Base-by-base conservation (phyloP, 2,113 vertebrate species). In the Hiodon tergisus region DNA sequence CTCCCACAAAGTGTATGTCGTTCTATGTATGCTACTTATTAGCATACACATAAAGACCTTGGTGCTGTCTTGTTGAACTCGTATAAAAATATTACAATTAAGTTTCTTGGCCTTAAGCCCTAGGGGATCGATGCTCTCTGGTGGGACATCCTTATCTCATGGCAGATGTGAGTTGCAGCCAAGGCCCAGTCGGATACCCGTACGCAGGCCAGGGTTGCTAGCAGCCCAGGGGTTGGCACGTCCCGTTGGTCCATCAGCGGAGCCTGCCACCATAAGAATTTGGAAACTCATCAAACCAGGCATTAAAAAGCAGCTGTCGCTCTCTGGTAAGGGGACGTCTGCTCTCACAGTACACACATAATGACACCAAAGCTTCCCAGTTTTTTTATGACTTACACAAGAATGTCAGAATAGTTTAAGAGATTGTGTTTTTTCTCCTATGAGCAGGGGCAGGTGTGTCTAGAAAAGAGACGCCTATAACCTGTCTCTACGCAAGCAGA, bases 201-300 rank as follows among this genome's bases (percentile, higher is more conserved):
- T 89, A 53, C 74, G 84, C 58, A 86, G 74, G 73, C 48, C 11
- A 2, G 81, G 73, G 3, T 82, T 81, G 0, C 70, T 71, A 2
- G 82, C 86, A 13, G 53, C 67, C 17, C 72, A 59, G 61, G 83
- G 65, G 3, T 17, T 74, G 2, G 5, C 65, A 9, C 77, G 69
- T 3, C 17, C 71, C 3, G 71, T 75, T n/a, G 77, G 67, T 7
- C 75, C 80, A 46, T 78, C 78, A 4, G 75, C 60, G 3, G 80
- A 82, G 65, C 80, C 71, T 2, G 51, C 84, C 77, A 78, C 77
- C 51, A 75, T 86, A 77, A 87, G 81, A 52, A 81, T 87, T 3
- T 91, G 89, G 88, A 90, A 85, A 67, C 84, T 90, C 62, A 61
- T 89, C 6, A 85, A 77, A 68, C 89, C 90, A 2, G 83, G 80